Percentiles rank a stretch among this genome's conserved stretches.
These are phyloP conservation scores for Tribolium castaneum DNA, from an alignment of 1,140 invertebrate species.

Conservation along the genomic window DNA sequence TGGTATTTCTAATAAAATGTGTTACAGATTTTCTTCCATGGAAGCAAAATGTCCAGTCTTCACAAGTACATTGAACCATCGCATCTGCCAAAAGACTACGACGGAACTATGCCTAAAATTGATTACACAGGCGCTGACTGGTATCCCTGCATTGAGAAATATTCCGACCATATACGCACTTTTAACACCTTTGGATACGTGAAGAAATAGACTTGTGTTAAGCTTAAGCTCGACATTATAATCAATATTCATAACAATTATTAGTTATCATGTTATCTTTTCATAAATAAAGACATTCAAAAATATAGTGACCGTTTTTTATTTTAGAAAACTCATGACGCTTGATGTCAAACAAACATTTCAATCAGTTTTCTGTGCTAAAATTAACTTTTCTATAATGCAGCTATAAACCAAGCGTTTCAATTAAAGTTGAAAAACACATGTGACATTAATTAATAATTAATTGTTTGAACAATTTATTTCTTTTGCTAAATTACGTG, in stretches of 20 bases:
- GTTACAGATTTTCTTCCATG: conserved; percentile 80
- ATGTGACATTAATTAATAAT: no score
- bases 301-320: no score
- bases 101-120: conserved; percentile 78
- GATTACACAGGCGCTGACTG: conserved; percentile 80
- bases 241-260: not conserved
- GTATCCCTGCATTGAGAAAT: conserved; percentile 74
- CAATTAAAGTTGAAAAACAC: no score
- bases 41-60: conserved; percentile 75
- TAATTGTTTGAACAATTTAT: no score
- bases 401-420: no score
- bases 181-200: conserved; percentile 75
- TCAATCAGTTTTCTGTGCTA: no score
- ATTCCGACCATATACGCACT: conserved; percentile 72
- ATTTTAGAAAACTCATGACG: no score
- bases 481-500: no score
- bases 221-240: not conserved
- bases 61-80: conserved; percentile 76
- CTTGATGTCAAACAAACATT: no score
- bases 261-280: not conserved
- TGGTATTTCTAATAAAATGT: conserved; percentile 1
- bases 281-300: not conserved
- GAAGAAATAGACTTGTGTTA: conserved; percentile 61
- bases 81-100: conserved; percentile 80
- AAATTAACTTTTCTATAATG: no score